These are phyloP conservation scores for Cataglyphis hispanica DNA, from an alignment of 1,140 invertebrate genomes.

Conservation along the genomic window DNA sequence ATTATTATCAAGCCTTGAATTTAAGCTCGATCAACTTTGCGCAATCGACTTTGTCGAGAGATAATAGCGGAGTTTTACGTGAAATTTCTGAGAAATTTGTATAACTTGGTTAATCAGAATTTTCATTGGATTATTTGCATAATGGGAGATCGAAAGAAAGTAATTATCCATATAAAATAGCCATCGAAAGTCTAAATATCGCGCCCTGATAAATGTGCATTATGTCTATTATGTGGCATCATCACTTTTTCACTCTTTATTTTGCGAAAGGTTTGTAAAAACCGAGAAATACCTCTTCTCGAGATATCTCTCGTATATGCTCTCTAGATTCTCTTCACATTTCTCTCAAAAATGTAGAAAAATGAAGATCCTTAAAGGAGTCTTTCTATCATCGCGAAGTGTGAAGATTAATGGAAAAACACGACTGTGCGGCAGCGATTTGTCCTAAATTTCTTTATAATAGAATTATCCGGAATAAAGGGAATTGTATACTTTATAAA, in stretches of 20 bases:
- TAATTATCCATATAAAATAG: constrained; percentile 5
- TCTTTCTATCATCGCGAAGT: no score
- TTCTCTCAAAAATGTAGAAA: constrained; percentile 6
- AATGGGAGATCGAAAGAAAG: neutral
- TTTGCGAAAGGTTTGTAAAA: constrained; percentile 32
- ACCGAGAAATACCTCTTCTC: neutral
- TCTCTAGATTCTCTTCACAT: neutral
- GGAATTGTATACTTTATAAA: neutral
- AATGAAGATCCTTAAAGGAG: neutral
- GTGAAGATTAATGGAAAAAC: constrained; percentile 15
- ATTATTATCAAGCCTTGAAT: neutral
- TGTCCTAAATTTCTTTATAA: neutral
- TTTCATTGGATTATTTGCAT: constrained; percentile 28
- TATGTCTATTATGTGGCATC: neutral
- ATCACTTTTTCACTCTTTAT: constrained; percentile 29
- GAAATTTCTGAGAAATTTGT: constrained; percentile 10
- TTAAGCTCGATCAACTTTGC: constrained; percentile 3
- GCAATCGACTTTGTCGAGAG: neutral
- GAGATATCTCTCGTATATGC: neutral
- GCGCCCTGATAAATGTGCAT: constrained; percentile 39
- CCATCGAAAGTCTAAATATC: constrained; percentile 11
- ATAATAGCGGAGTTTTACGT: neutral
- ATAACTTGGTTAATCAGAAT: constrained; percentile 26
- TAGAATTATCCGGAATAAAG: constrained; percentile 24
- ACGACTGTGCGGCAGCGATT: neutral